These are phyloP conservation scores for Pollenia labialis DNA, from an alignment of 2,888 invertebrate species.

Conservation along the genomic window DNA sequence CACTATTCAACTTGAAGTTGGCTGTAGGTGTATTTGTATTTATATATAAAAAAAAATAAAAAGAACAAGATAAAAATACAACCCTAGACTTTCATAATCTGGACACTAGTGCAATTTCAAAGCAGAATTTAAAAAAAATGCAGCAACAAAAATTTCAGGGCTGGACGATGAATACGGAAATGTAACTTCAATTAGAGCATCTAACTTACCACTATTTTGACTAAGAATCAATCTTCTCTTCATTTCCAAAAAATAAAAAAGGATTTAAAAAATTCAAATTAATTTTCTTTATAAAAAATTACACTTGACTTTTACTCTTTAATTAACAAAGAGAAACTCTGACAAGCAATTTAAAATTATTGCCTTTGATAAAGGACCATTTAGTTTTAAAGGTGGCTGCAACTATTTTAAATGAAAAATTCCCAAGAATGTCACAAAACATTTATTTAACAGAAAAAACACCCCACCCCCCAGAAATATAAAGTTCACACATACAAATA, in stretches of 20 bases:
- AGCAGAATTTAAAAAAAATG: too few species aligned
- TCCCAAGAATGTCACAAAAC: conserved; percentile 42
- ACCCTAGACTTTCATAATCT: too few species aligned
- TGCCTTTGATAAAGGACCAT: conserved; percentile 31
- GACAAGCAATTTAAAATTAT: conserved; percentile 7
- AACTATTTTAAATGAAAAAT: conserved; percentile 23
- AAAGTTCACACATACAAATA: conserved; percentile 35
- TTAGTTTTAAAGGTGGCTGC: conserved; percentile 16
- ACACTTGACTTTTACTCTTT: conserved; percentile 44
- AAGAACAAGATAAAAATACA: too few species aligned
- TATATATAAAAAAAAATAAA: too few species aligned
- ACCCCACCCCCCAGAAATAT: not conserved
- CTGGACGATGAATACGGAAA: too few species aligned
- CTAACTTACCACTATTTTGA: too few species aligned
- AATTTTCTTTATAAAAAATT: not conserved
- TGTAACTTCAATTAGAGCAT: not conserved
- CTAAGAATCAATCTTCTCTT: too few species aligned
- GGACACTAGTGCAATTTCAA: too few species aligned
- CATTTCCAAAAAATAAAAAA: not conserved
- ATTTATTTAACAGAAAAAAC: not conserved
- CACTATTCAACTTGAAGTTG: too few species aligned
- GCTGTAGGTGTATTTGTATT: too few species aligned
- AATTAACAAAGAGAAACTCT: conserved; percentile 12
- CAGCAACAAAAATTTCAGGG: too few species aligned
- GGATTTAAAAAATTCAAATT: not conserved